Evolutionary conservation across 2,797 vertebrate genomes (phyloP), one percentile per base, ranked within the genome.

Genomic region (Salarias fasciatus): DNA sequence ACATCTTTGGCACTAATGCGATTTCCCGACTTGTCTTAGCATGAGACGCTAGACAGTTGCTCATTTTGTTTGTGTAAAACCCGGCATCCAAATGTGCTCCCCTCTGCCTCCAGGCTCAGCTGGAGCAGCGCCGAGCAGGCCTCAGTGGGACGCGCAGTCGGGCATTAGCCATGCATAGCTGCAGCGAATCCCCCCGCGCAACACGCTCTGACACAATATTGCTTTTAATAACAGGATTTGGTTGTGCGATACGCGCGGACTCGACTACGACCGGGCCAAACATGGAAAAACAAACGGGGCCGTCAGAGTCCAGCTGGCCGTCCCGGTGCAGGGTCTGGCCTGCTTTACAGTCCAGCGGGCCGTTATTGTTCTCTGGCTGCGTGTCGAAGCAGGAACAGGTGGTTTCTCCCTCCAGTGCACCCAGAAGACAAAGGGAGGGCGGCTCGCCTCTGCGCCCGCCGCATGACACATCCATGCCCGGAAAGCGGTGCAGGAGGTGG

Each of bases 361-460:
- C 12, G 44, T 69, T 72, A 54, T 86, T 89, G 87, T 90, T 82
- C 68, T 10, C n/a, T 7, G 9, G 46, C 65, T 47, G 53, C 53
- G 63, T 48, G 7, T 3, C 24, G 57, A 66, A 53, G 61, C 29
- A 77, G 68, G 8, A 79, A 80, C 85, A 65, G 79, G 81, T 86
- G 84, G 79, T 77, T 60, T 63, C 46, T 54, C 71, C 75, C 77
- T 44, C 56, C 47, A 46, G 83, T 55, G 24, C 24, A 29, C 59
- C 13, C 40, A 47, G 57, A 53, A 73, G 72, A 84, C 77, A 86
- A 83, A 28, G 83, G 56, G 49, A 59, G 35, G 63, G 3, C 72
- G 75, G 81, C 24, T 73, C 79, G 76, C 66, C 56, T 72, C 73
- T 65, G 52, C 53, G 51, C 40, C 57, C 47, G 11, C 60, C 11